Percentiles rank a stretch among this genome's conserved stretches.
These are phyloP conservation scores for Mamestra configurata DNA, from an alignment of 1,140 invertebrate species.

Conservation along the genomic window DNA sequence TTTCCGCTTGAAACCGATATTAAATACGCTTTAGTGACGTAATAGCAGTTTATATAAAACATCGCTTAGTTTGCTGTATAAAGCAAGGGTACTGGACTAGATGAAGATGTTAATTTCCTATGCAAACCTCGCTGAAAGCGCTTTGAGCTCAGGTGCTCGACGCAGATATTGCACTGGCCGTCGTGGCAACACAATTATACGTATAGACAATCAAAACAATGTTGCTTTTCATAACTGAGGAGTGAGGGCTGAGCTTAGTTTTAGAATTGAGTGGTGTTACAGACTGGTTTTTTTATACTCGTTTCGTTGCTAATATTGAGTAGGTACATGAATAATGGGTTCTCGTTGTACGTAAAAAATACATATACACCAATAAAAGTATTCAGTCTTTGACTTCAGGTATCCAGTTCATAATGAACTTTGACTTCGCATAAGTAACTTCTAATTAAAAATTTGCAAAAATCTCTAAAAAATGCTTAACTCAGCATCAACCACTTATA, in stretches of 20 bases:
- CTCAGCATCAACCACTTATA: no score
- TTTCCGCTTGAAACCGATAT: constrained; percentile 14
- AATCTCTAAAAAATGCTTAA: no score
- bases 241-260: not conserved
- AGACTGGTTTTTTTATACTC: no score
- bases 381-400: no score
- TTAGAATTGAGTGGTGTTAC: not conserved
- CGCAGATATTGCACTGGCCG: constrained; percentile 47
- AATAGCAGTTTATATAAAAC: constrained; percentile 19
- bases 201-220: constrained; percentile 25
- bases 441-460: no score
- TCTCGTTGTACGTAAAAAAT: no score
- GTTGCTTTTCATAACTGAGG: constrained; percentile 23
- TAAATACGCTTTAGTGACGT: not conserved
- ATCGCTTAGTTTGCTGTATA: constrained; percentile 22
- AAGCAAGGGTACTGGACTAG: constrained; percentile 38
- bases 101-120: constrained; percentile 59
- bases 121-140: constrained; percentile 50
- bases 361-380: no score
- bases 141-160: constrained; percentile 44
- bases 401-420: no score
- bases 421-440: no score
- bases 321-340: no score
- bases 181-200: not conserved
- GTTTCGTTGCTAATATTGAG: no score